These are phyloP conservation scores for Trissolcus basalis DNA, from an alignment of 1,140 invertebrate genomes.

Conservation along the genomic window DNA sequence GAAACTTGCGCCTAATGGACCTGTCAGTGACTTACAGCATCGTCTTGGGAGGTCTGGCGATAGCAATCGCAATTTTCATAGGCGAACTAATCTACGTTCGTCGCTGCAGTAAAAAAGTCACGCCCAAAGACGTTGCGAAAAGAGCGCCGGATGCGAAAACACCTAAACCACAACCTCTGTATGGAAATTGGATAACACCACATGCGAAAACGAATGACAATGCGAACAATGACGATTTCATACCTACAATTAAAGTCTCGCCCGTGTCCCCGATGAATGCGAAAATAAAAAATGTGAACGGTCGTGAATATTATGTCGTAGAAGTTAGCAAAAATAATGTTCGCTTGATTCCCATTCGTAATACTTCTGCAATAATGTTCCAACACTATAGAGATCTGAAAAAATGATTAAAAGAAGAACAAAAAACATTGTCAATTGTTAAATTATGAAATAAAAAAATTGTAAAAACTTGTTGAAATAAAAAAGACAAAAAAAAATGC, in stretches of 20 bases:
- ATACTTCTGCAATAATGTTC: too few species aligned
- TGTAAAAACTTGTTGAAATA: too few species aligned
- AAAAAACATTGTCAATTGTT: too few species aligned
- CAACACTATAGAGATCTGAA: too few species aligned
- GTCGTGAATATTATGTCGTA: constrained; percentile 83
- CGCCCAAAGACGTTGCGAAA: not conserved
- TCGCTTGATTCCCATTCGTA: too few species aligned
- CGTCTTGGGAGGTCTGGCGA: constrained; percentile 78
- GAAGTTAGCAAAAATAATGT: constrained; percentile 71
- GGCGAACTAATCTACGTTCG: constrained; percentile 28
- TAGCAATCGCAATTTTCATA: constrained; percentile 26
- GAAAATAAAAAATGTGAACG: constrained; percentile 77
- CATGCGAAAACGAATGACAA: constrained; percentile 13
- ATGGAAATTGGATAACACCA: constrained; percentile 12
- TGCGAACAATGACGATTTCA: too few species aligned
- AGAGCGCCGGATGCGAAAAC: not conserved
- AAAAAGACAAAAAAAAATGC: too few species aligned
- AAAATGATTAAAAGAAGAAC: too few species aligned
- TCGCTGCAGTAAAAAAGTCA: not conserved
- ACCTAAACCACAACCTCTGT: not conserved
- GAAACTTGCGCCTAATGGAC: constrained; percentile 82
- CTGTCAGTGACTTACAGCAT: constrained; percentile 83
- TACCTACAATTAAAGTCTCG: constrained; percentile 40
- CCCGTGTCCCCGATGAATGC: constrained; percentile 40
- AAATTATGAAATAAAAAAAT: too few species aligned